phyloP scores from a whole-genome alignment of 2,113 vertebrate species.

The Bombycilla garrulus region DNA sequence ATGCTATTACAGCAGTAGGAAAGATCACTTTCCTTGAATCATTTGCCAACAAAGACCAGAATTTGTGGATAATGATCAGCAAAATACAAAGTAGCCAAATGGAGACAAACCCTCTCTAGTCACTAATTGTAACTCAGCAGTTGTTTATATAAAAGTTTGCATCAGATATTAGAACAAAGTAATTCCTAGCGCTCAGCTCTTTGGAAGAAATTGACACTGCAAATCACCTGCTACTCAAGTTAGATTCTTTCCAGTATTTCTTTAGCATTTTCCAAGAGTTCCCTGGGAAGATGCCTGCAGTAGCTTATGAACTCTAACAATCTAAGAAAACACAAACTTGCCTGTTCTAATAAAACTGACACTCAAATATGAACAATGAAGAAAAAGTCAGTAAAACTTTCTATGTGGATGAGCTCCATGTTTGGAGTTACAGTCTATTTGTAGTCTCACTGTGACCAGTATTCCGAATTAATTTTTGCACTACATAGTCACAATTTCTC shows the following conservation, averaged over 20 bases:
- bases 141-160: background rate
- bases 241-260: background rate
- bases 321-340: background rate
- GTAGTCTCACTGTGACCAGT: background rate
- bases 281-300: background rate
- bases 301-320: background rate
- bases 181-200: background rate
- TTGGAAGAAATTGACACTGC: background rate
- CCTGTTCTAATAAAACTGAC: background rate
- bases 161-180: background rate
- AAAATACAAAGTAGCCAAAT: background rate
- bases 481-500: background rate
- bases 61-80: background rate
- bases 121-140: background rate
- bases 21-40: background rate
- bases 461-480: background rate
- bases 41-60: background rate
- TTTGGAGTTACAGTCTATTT: background rate
- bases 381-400: background rate
- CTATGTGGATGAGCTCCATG: fast-evolving
- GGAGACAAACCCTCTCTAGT: background rate
- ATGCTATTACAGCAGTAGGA: background rate
- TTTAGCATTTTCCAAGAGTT: background rate
- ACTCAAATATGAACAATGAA: background rate
- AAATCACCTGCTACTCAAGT: background rate